These are phyloP conservation scores for Porites evermanni DNA, from an alignment of 92 coral and sea anemone genomes.

Conservation along the genomic window DNA sequence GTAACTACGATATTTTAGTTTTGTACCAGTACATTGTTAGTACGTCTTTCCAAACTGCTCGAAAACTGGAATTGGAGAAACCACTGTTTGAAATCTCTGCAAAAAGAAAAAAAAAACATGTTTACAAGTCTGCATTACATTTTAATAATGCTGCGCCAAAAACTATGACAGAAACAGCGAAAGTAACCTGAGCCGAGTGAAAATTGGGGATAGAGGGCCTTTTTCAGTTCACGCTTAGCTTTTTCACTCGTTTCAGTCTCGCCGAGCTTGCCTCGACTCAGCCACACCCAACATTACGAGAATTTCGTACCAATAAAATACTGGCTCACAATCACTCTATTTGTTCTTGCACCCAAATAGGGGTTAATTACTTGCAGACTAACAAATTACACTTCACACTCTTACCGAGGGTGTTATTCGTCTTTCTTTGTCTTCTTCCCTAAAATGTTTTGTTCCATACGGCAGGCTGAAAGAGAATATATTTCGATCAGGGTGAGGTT, in stretches of 20 bases:
- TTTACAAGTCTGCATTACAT: not conserved
- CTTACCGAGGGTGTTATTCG: constrained; percentile 83
- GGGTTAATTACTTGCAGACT: no score
- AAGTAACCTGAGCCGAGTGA: no score
- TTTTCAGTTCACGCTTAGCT: no score
- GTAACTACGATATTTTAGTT: not conserved
- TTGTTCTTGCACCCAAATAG: no score
- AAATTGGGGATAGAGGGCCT: no score
- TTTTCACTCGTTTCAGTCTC: no score
- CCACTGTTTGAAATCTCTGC: constrained; percentile 92
- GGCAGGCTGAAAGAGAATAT: constrained; percentile 72
- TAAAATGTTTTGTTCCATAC: constrained; percentile 92
- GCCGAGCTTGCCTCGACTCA: no score
- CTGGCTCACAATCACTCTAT: no score
- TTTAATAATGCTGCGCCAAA: no score
- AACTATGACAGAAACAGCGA: no score
- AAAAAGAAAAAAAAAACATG: not conserved
- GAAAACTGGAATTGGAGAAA: constrained; percentile 94
- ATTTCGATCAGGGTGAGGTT: not conserved
- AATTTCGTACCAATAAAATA: no score
- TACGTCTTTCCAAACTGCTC: constrained; percentile 99
- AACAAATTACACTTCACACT: not conserved
- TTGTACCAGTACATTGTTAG: not conserved
- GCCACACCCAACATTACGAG: no score
- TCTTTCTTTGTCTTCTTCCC: constrained; percentile 76